These are phyloP conservation scores for Drosophila falleni DNA, from an alignment of 2,888 invertebrate species.

Conservation along the genomic window DNA sequence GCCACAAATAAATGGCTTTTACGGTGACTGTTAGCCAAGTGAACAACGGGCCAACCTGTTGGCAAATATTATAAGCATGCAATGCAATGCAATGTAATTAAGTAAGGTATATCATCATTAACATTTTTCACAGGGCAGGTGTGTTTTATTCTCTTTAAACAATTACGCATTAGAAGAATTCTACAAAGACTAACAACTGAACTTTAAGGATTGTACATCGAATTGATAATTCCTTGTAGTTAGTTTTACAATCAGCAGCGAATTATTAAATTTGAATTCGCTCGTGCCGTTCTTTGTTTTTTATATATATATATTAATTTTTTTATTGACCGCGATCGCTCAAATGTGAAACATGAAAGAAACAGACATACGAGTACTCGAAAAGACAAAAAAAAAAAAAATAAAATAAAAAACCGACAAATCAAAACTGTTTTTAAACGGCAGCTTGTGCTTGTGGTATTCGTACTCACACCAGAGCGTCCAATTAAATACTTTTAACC, in stretches of 20 bases:
- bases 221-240: neutral
- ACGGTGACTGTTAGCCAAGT: constrained; percentile 15
- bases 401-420: constrained; percentile 45
- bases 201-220: neutral
- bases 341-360: constrained; percentile 73
- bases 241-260: neutral
- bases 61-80: constrained; percentile 35
- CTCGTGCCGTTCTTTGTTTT: constrained; percentile 13
- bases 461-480: constrained; percentile 40
- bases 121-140: constrained; percentile 75
- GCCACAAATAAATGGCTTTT: constrained; percentile 20
- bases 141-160: constrained; percentile 38
- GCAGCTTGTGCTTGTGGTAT: constrained; percentile 23
- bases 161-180: constrained; percentile 69
- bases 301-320: constrained; percentile 17
- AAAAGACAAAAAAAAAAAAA: constrained; percentile 16
- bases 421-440: constrained; percentile 64
- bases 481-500: constrained; percentile 78
- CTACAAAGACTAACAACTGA: constrained; percentile 14
- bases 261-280: constrained; percentile 2
- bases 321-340: constrained; percentile 81
- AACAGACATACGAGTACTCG: constrained; percentile 25
- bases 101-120: constrained; percentile 57
- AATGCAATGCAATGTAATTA: constrained; percentile 60
- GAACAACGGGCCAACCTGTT: constrained; percentile 34